phyloP scores from a whole-genome alignment of 2,797 vertebrate genomes.

The Chelmon rostratus region DNA sequence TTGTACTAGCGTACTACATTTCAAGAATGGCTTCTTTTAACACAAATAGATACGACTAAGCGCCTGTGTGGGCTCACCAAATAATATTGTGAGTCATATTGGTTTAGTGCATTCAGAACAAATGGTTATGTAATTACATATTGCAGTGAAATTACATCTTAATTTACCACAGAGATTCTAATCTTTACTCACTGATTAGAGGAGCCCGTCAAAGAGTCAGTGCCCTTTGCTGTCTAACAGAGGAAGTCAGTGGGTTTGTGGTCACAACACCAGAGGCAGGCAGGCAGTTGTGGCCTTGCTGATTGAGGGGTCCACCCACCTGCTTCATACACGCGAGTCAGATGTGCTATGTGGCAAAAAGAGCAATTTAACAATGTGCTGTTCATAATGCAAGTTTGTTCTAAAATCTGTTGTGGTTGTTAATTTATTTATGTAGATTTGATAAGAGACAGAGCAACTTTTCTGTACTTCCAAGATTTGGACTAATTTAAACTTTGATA shows the following conservation, averaged over 20 bases:
- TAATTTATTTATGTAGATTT: neutral
- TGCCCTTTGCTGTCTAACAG: conserved; percentile 2
- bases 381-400: neutral
- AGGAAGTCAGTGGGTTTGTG: conserved; percentile 53
- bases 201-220: conserved; percentile 6
- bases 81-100: conserved; percentile 28
- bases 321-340: conserved; percentile 22
- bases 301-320: conserved; percentile 26
- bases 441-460: neutral
- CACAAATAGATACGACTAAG: conserved; percentile 12
- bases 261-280: conserved; percentile 25
- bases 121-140: conserved; percentile 35
- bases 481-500: neutral
- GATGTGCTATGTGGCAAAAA: neutral
- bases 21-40: conserved; percentile 17
- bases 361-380: conserved; percentile 10
- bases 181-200: conserved; percentile 21
- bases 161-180: conserved; percentile 17
- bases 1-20: conserved; percentile 12
- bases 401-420: neutral
- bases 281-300: neutral
- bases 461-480: neutral
- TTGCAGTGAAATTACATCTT: conserved; percentile 15
- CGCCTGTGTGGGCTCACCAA: conserved; percentile 14
- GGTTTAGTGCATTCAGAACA: conserved; percentile 19